phyloP scores from a whole-genome alignment of 2,888 invertebrate species.

The Nudaria mundana region DNA sequence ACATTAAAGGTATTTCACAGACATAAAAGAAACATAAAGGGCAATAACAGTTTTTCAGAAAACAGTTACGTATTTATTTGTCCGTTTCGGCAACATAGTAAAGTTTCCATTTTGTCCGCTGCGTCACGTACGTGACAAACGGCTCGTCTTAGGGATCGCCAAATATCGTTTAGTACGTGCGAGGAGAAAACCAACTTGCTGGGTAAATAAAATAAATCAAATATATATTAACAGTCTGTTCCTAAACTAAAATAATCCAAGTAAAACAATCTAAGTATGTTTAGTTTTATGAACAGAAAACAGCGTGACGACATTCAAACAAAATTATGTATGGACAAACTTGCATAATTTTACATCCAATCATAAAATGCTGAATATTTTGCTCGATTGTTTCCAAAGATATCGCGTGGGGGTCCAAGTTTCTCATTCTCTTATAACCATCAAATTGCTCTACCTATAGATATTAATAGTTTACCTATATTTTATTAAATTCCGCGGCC shows the following conservation, averaged over 20 bases:
- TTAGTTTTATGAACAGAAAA: constrained; percentile 43
- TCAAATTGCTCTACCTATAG: too few species aligned
- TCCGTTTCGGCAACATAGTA: constrained; percentile 67
- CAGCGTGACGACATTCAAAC: too few species aligned
- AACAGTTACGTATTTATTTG: constrained; percentile 72
- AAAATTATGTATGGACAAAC: too few species aligned
- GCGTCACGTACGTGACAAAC: constrained; percentile 80
- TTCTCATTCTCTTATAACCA: too few species aligned
- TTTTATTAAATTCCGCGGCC: too few species aligned
- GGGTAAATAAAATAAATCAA: constrained; percentile 81
- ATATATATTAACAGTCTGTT: constrained; percentile 74
- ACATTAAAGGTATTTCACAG: constrained; percentile 18
- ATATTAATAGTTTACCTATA: too few species aligned
- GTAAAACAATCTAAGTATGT: too few species aligned
- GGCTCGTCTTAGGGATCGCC: constrained; percentile 79
- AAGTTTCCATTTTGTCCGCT: constrained; percentile 73
- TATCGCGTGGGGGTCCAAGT: too few species aligned
- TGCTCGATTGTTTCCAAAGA: too few species aligned
- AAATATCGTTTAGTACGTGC: constrained; percentile 81
- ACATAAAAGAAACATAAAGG: constrained; percentile 29
- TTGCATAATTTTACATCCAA: too few species aligned
- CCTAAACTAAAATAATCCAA: constrained; percentile 59
- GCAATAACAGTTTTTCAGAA: constrained; percentile 53
- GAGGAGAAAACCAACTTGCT: constrained; percentile 71
- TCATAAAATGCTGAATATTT: too few species aligned